These are phyloP conservation scores for Abrostola tripartita DNA, from an alignment of 2,888 invertebrate genomes.

Conservation along the genomic window DNA sequence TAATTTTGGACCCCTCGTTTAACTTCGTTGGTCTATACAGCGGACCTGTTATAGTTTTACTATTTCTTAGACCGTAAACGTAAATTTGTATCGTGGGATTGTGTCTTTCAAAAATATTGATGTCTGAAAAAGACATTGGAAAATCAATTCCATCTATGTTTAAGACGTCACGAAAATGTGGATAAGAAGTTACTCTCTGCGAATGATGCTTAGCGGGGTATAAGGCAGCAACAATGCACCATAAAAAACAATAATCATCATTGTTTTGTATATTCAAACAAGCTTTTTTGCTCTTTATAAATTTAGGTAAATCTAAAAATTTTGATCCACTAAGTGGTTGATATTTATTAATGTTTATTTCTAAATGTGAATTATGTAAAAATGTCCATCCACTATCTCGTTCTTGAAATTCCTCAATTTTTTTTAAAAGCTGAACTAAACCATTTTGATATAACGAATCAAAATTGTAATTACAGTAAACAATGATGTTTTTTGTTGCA, in stretches of 20 bases:
- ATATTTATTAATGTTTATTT: slow-evolving; percentile 2
- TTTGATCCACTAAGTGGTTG: not conserved
- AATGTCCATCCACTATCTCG: slow-evolving; percentile 1
- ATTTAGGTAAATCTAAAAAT: not conserved
- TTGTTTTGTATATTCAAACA: no score
- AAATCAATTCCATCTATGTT: no score
- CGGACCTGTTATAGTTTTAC: not conserved
- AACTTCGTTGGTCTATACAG: no score
- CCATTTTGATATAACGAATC: no score
- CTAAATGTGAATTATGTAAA: not conserved
- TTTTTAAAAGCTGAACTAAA: not conserved
- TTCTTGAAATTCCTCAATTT: not conserved
- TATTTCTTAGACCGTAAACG: not conserved
- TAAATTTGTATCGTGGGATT: not conserved
- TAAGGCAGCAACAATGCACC: not conserved
- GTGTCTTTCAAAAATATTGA: not conserved
- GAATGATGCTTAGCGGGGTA: not conserved
- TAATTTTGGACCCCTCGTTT: no score
- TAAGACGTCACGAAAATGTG: not conserved
- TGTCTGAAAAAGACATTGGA: not conserved
- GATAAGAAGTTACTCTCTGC: not conserved
- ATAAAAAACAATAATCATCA: not conserved
- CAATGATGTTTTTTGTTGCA: not conserved
- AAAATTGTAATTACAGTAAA: not conserved
- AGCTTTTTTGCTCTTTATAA: not conserved